Evolutionary conservation across 2,797 vertebrate species (phyloP), one percentile per base, ranked within the genome.

Genomic region (Sebastes iracundus): DNA sequence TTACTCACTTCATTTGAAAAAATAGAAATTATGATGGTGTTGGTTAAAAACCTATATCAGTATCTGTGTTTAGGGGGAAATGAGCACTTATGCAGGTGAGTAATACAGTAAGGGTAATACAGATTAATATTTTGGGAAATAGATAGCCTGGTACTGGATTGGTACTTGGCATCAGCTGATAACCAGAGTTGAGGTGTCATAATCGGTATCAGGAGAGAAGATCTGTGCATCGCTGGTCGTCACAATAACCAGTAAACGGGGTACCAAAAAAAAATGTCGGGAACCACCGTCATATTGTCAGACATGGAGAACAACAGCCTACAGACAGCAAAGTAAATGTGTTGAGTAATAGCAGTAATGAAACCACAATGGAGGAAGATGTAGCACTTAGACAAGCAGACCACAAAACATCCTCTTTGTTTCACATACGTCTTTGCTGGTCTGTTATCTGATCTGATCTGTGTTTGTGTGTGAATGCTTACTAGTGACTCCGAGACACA

Each of bases 321-420:
- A 14, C 23, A 53, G 22, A 23, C 28, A 56, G 14, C 7, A 22
- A 27, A 25, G 27, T 3, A 53, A 30, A 60, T 2, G 7, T 5
- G 11, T 38, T 9, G 4, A 55, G 65, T 53, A 33, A 38, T 20
- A 13, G 63, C 63, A 53, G 16, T 13, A 35, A 35, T 27, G 25
- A 79, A 82, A 87, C 81, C 70, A 80, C 79, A 80, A 2, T 30
- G 53, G 63, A 38, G 52, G 55, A 69, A 58, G 46, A 55, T 46
- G 10, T 2, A 59, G 28, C 30, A 3, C 25, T 66, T 1, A 2
- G 27, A 32, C 20, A 55, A 59, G 18, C 5, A 33, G 56, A 75
- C 72, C 46, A 64, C 79, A 76, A 35, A 64, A 74, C 72, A 38
- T 63, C 73, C 71, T 80, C 56, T 58, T 16, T 77, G 38, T 53